phyloP scores from a whole-genome alignment of 2,113 vertebrate genomes.

The Melanostigma gelatinosum region DNA sequence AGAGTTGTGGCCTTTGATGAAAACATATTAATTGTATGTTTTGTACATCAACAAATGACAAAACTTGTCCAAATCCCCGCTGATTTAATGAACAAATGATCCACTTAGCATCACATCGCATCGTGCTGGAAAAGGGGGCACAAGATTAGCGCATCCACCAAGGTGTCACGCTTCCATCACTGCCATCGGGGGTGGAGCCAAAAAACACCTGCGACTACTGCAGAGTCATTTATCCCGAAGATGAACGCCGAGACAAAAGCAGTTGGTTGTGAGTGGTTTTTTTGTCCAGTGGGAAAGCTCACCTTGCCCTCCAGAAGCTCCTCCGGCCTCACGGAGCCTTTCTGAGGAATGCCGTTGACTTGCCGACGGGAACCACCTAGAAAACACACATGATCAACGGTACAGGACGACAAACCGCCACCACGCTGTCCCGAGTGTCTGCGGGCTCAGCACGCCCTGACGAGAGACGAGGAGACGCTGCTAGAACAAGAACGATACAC shows the following conservation, averaged over 20 bases:
- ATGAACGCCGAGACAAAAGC: background rate
- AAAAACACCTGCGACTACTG: too few species aligned
- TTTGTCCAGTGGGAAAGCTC: background rate
- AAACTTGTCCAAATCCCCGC: too few species aligned
- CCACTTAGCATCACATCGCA: background rate
- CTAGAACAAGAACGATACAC: background rate
- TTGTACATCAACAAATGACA: background rate
- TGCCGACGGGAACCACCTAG: conserved; percentile 74
- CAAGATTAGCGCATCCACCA: too few species aligned
- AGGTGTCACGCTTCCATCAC: too few species aligned
- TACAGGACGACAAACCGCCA: background rate
- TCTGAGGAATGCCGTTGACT: conserved; percentile 78
- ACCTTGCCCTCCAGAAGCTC: conserved; percentile 92
- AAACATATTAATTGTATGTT: background rate
- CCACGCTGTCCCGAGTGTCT: background rate
- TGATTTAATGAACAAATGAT: background rate
- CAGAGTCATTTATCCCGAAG: background rate
- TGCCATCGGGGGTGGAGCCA: too few species aligned
- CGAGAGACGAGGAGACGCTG: background rate
- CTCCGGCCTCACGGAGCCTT: conserved; percentile 86
- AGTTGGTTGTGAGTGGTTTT: too few species aligned
- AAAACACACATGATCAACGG: conserved; percentile 45
- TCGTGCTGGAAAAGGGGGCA: background rate
- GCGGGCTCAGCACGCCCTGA: background rate
- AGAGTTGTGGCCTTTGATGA: background rate